A percentile compares a stretch with the other conserved stretches of the same genome.
These are phyloP conservation scores for Datnioides undecimradiatus DNA, from an alignment of 2,113 vertebrate genomes.

Conservation along the genomic window DNA sequence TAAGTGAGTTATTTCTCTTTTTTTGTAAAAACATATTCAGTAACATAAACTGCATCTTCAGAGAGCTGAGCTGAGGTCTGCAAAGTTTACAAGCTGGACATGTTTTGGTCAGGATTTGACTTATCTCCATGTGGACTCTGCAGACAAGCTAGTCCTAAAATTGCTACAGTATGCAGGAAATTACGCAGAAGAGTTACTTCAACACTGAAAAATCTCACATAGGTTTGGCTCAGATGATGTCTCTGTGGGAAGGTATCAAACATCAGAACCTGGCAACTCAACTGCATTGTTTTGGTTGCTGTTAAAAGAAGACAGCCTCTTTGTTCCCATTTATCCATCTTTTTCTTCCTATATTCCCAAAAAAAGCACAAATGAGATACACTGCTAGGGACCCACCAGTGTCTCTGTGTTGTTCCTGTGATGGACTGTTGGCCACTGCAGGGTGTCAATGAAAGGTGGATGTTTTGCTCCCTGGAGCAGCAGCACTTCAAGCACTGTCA, in stretches of 20 bases:
- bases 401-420: not conserved
- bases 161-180: conserved; percentile 49
- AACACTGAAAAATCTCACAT: conserved; percentile 26
- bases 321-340: not conserved
- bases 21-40: not conserved
- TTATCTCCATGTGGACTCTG: conserved; percentile 32
- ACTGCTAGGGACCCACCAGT: not conserved
- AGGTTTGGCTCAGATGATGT: conserved; percentile 11
- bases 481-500: no score
- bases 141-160: conserved; percentile 32
- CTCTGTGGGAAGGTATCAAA: conserved; percentile 24
- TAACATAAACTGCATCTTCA: not conserved
- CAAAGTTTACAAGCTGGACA: conserved; percentile 9
- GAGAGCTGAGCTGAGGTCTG: conserved; percentile 2
- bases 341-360: not conserved
- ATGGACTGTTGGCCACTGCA: conserved; percentile 2
- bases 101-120: conserved; percentile 7
- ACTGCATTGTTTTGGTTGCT: not conserved
- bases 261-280: conserved; percentile 19
- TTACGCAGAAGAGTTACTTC: conserved; percentile 37
- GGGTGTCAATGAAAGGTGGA: not conserved
- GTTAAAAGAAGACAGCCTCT: not conserved
- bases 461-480: not conserved
- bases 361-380: not conserved
- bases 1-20: not conserved